Percentiles rank a stretch among this genome's conserved stretches.
phyloP scores from a whole-genome alignment of 2,888 invertebrate species.

The Eurois occulta region DNA sequence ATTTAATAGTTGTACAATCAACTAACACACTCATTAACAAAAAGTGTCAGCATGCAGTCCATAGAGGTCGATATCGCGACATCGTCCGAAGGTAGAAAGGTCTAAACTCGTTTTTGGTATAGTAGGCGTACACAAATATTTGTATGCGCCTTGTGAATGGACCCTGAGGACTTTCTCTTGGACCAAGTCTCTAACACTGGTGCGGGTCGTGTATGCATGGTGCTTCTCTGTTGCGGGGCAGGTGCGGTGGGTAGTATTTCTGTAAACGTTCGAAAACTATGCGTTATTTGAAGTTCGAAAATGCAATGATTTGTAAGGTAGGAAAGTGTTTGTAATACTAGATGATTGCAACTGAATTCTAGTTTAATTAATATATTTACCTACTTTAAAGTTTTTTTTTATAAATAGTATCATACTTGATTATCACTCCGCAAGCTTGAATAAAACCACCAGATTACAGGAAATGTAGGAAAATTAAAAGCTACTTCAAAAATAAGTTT shows the following conservation, averaged over 20 bases:
- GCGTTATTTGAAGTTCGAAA: background rate
- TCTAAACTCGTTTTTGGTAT: constrained; percentile 88
- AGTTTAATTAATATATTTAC: background rate
- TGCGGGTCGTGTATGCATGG: constrained; percentile 70
- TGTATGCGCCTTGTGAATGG: constrained; percentile 90
- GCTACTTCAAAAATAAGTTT: background rate
- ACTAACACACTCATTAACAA: constrained; percentile 52
- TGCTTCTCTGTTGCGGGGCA: constrained; percentile 63
- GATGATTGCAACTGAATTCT: background rate
- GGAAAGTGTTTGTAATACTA: background rate
- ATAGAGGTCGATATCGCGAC: constrained; percentile 75
- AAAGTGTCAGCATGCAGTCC: constrained; percentile 42
- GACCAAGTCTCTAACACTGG: constrained; percentile 81
- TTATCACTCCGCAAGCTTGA: background rate
- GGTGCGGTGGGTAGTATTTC: constrained; percentile 4
- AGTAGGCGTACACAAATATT: constrained; percentile 89
- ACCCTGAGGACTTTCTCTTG: constrained; percentile 89
- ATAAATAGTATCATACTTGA: background rate
- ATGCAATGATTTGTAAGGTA: background rate
- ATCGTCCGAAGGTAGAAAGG: constrained; percentile 79
- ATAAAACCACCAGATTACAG: background rate
- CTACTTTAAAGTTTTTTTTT: background rate
- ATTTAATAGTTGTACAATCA: constrained; percentile 15
- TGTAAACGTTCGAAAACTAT: background rate
- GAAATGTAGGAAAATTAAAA: background rate